Evolutionary conservation across 1,140 invertebrate genomes (phyloP), one percentile per base, ranked within the genome.

Genomic region (Caenorhabditis briggsae): DNA sequence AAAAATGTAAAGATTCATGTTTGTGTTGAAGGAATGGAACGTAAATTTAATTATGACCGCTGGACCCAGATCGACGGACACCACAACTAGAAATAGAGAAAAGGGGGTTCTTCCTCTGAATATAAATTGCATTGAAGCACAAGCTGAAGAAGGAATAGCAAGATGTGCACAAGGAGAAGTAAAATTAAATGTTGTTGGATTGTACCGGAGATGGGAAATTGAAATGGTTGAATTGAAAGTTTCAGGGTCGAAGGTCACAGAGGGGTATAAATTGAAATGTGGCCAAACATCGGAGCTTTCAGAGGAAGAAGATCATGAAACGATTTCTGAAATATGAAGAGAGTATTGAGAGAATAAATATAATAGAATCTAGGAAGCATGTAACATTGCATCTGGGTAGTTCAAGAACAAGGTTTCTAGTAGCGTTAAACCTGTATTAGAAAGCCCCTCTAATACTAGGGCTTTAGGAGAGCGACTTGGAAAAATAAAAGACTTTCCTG

Each of bases 41-140:
- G 65, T 74, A 74, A 74, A 74, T 74, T 43, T 46, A 74, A 74
- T 74, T 74, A 74, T 74, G 41, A 58, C 8, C 16, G n/a, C 65
- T 16, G 65, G 43, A 74, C 65, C 41, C 46, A 16, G 59, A 25
- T 64, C 20, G 25, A 64, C 59, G 65, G 65, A 74, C 43, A 74
- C 43, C 41, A 48, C 6, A 8, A 41, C 12, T 9, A 74, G 65
- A 48, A 74, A 74, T 48, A 9, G 43, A 18, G 41, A 48, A 74
- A 12, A 46, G 65, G 18, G n/a, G 64, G 64, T 12, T 70, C 43
- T 46, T 46, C 64, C 46, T 70, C 41, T 74, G 46, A 46, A 74
- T 46, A 74, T 48, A 74, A 74, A 74, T 74, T 74, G 65, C 18
- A 74, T 46, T 46, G 65, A 25, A 74, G 65, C 23, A 58, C 56